Base-by-base conservation (phyloP, 2,888 invertebrate species). In the Morpho helenor region DNA sequence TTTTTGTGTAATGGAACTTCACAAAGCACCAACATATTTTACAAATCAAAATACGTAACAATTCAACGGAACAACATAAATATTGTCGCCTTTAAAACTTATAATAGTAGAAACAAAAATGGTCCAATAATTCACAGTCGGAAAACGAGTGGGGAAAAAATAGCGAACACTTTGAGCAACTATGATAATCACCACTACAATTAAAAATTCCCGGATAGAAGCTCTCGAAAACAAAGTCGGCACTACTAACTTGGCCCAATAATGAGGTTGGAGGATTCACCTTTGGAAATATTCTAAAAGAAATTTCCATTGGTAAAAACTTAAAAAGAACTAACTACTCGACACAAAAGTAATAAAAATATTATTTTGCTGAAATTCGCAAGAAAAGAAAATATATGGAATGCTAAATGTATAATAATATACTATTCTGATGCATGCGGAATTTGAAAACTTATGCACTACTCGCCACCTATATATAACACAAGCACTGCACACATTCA, bases 241-340 rank as follows among this genome's bases (percentile, higher is more conserved):
- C 65, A 46, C 59, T 59, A 65, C 62, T 66, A 68, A 68, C 60
- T 64, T 63, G 64, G 58, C 51, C 62, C 62, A 59, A 62, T 65
- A 64, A 61, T 66, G 64, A 68, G 71, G 56, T 61, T 62, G 61
- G 59, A 62, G 63, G 64, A 66, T 71, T 68, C 72, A 78, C 74
- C 75, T 76, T 71, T 73, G 68, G 73, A 79, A 62, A 49, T 45
- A 74, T 48, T 54, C 48, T 48, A 42, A 54, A 45, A 54, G 54
- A 54, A 10, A 48, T 54, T 48, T 54, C 54, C 47, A 42, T 54
- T 52, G 44, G 45, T 45, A 10, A 23, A 16, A 45, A 43, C 52
- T 52, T 16, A 52, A 52, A 44, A 44, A 10, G 31, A 52, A 44
- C 51, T 23, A n/a, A n/a, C 51, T 43, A n/a, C n/a, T n/a, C n/a